Base-by-base conservation (phyloP, 1,140 invertebrate species). In the Drosophila azteca region DNA sequence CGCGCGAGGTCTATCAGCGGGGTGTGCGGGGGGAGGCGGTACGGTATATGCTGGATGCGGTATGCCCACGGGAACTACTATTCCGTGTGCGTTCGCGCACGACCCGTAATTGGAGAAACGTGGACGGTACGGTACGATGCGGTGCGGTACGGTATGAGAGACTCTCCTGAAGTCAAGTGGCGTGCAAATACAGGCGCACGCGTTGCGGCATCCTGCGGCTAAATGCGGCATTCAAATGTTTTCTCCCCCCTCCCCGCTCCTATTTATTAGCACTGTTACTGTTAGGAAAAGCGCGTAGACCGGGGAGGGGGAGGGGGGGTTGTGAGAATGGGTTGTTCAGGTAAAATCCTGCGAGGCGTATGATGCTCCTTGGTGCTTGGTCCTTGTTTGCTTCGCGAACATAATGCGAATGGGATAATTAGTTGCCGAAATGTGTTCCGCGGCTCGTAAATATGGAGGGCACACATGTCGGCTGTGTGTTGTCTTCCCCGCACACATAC, bases 351-450 rank as follows among this genome's bases (percentile, higher is more conserved):
- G 63, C 9, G 11, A 48, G 13, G 15, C 31, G 51, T 39, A 39
- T 39, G 13, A 35, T 15, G 20, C n/a, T 48, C 9, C 49, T 52
- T 26, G 24, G 24, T 26, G 4, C 52, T 66, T 77, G 71, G 39
- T 52, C 46, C 59, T 72, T 77, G 79, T 89, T 79, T 70, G 65
- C 70, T 57, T 43, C 81, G 81, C 76, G 77, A 85, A 89, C 85
- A 90, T 85, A 62, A 81, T 67, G 78, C 66, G 79, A 90, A 88
- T 84, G 83, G 35, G 88, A 90, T 90, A 90, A 90, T 90, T 90
- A 90, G 88, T 90, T 90, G 88, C 88, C 83, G 80, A 90, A 85
- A 90, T 88, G 84, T 88, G 80, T 90, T 88, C 75, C 50, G 45
- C 73, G 35, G 72, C 69, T 88, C 82, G 78, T 90, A 90, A 90